These are phyloP conservation scores for Stenolophus ochropezus DNA, from an alignment of 2,888 invertebrate species.

Conservation along the genomic window DNA sequence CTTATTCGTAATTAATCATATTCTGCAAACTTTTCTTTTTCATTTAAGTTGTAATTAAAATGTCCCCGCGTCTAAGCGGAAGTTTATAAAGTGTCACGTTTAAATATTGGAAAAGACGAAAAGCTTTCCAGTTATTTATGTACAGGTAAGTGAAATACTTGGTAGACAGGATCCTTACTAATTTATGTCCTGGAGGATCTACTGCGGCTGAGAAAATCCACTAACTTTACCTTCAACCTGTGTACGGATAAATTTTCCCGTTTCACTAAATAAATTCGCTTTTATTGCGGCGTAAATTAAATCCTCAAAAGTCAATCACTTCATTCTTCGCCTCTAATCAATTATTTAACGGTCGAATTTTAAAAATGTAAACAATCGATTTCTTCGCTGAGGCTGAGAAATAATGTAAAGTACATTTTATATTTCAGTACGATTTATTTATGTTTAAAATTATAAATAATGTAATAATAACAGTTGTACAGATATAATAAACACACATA, in stretches of 20 bases:
- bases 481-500: no score
- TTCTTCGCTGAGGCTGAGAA: no score
- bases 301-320: background rate
- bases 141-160: conserved; percentile 4
- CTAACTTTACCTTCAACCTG: background rate
- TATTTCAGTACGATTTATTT: no score
- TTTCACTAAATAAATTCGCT: conserved; percentile 17
- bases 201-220: background rate
- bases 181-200: conserved; percentile 1
- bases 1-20: background rate
- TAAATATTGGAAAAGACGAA: background rate
- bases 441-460: no score
- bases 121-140: background rate
- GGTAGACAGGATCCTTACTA: background rate
- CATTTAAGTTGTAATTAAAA: background rate
- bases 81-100: conserved; percentile 3
- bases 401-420: no score
- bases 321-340: background rate
- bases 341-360: no score
- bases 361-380: no score
- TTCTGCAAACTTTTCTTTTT: background rate
- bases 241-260: background rate
- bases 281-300: conserved; percentile 17
- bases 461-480: no score
- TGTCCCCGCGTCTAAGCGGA: background rate